Percentiles rank a stretch among this genome's conserved stretches.
Conservation (phyloP, 1,140 invertebrate genomes). For the Marisa cornuarietis region DNA sequence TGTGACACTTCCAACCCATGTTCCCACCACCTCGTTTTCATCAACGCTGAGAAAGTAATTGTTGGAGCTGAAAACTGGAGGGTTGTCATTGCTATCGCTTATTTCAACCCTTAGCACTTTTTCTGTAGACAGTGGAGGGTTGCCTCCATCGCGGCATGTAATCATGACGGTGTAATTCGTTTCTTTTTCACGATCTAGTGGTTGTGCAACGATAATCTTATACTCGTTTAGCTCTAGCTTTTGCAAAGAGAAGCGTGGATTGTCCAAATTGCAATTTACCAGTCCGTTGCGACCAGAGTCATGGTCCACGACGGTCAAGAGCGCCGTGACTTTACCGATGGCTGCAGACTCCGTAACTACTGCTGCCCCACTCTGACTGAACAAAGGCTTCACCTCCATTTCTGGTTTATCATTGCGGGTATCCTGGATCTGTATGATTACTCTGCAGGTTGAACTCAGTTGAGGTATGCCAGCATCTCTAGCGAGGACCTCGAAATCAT, state of each 20-base stretch:
- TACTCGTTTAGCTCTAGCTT: constrained; percentile 34
- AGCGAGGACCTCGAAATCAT: constrained; percentile 50
- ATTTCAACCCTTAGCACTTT: constrained; percentile 32
- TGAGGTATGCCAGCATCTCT: constrained; percentile 46
- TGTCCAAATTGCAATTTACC: constrained; percentile 33
- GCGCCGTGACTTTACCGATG: constrained; percentile 35
- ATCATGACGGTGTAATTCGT: constrained; percentile 31
- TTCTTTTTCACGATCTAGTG: constrained; percentile 36
- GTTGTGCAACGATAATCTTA: constrained; percentile 30
- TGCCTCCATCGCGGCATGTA: constrained; percentile 39
- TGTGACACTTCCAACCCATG: constrained; percentile 27
- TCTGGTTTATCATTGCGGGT: constrained; percentile 31
- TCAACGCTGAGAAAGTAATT: constrained; percentile 31
- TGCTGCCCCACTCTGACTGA: constrained; percentile 14
- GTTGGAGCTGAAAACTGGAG: constrained; percentile 33
- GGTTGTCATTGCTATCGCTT: constrained; percentile 44
- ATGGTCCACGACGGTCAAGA: constrained; percentile 39
- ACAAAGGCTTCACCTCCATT: constrained; percentile 28
- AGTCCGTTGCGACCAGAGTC: constrained; percentile 43
- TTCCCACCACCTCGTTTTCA: constrained; percentile 31
- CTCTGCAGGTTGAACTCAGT: constrained; percentile 35
- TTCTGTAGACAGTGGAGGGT: constrained; percentile 21
- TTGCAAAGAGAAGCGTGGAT: constrained; percentile 26
- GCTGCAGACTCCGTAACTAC: constrained; percentile 34
- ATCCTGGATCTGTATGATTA: constrained; percentile 31